A percentile compares a stretch with the other conserved stretches of the same genome.
phyloP scores from a whole-genome alignment of 2,113 vertebrate genomes.

The Scomber japonicus region DNA sequence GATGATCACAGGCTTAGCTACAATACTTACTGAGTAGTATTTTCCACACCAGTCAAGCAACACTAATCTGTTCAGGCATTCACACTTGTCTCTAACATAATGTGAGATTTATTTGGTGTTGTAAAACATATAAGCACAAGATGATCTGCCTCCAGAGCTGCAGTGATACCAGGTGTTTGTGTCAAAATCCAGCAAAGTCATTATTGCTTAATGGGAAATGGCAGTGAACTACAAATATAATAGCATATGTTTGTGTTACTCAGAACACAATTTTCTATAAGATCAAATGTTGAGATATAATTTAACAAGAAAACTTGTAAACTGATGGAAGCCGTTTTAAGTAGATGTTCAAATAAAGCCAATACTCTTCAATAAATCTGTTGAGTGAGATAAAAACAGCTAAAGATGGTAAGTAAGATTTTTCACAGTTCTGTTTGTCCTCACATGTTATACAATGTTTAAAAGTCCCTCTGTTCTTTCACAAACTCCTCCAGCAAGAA shows the following conservation, averaged over 20 bases:
- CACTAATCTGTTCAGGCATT: slow-evolving; percentile 54
- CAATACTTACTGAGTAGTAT: slow-evolving; percentile 36
- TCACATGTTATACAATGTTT: slow-evolving; percentile 26
- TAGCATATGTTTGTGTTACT: not conserved
- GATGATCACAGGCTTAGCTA: slow-evolving; percentile 54
- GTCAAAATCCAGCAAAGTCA: slow-evolving; percentile 35
- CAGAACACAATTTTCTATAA: not conserved
- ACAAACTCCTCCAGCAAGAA: slow-evolving; percentile 22
- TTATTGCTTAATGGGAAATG: not conserved
- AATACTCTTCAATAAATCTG: not conserved
- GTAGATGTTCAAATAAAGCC: not conserved
- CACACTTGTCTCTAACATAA: slow-evolving; percentile 48
- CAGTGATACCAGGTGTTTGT: slow-evolving; percentile 35
- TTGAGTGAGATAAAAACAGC: not conserved
- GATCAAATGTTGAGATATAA: not conserved
- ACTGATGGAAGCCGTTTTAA: not conserved
- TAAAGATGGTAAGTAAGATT: not conserved
- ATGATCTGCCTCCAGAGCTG: slow-evolving; percentile 26
- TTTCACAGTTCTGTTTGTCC: not conserved
- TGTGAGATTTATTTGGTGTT: slow-evolving; percentile 29
- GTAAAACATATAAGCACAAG: slow-evolving; percentile 34
- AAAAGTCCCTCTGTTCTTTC: slow-evolving; percentile 16
- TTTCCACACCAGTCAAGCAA: slow-evolving; percentile 57
- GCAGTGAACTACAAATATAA: slow-evolving; percentile 11
- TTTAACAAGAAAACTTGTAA: not conserved